Evolutionary conservation across 23 tunicate genomes (phyloP).

Genomic region (Clavelina lepadiformis): DNA sequence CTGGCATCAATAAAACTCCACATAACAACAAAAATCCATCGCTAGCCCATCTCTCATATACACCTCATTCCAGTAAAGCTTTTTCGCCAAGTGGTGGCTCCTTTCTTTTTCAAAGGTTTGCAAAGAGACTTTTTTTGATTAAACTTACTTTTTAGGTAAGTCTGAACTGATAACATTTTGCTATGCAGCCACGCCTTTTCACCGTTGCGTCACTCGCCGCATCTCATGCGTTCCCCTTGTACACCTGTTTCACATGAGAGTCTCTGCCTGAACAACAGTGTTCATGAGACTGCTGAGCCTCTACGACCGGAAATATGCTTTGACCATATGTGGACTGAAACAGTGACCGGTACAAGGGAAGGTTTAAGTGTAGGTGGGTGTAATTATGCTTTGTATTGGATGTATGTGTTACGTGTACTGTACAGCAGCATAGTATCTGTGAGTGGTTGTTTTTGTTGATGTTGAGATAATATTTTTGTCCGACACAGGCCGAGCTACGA

Average conservation of each 20-base stretch:
- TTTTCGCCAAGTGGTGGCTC: conserved; percentile 74
- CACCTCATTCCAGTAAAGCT: conserved; percentile 75
- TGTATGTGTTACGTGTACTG: neutral
- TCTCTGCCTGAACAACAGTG: conserved; percentile 75
- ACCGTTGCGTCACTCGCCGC: conserved; percentile 81
- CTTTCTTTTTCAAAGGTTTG: conserved; percentile 45
- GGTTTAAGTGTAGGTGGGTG: conserved; percentile 64
- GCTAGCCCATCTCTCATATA: conserved; percentile 61
- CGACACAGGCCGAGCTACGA: conserved; percentile 58
- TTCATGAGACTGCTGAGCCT: conserved; percentile 83
- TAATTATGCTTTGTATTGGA: neutral
- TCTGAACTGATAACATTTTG: neutral
- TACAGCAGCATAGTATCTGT: neutral
- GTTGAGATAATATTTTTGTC: neutral
- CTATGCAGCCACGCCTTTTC: conserved; percentile 77
- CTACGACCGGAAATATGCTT: conserved; percentile 83
- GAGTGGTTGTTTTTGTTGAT: neutral
- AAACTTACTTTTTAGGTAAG: neutral
- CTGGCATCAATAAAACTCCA: conserved; percentile 66
- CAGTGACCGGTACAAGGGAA: conserved; percentile 52
- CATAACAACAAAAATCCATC: conserved; percentile 65
- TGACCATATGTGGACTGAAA: conserved; percentile 90
- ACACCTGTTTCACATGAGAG: conserved; percentile 88
- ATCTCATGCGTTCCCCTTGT: conserved; percentile 65
- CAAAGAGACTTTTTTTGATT: neutral